phyloP scores from a whole-genome alignment of 2,888 invertebrate species.

The Dendrolimus pini region DNA sequence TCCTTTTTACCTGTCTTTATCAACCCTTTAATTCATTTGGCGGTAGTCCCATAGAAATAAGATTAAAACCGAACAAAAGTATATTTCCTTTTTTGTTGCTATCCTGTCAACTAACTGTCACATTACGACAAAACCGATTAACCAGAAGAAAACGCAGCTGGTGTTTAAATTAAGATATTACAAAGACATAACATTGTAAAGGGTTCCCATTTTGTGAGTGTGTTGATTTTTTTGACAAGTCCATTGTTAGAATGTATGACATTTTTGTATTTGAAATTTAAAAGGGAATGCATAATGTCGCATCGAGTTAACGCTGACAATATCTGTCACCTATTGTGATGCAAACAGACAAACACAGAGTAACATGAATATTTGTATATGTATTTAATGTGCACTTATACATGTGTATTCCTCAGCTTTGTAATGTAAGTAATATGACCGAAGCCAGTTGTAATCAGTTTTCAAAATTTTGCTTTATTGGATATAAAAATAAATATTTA shows the following conservation, averaged over 20 bases:
- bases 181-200: conserved; percentile 31
- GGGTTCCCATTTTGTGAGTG: conserved; percentile 37
- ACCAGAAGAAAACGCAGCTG: conserved; percentile 48
- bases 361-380: too few species aligned
- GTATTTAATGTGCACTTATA: too few species aligned
- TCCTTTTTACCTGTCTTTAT: conserved; percentile 43
- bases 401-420: too few species aligned
- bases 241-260: conserved; percentile 34
- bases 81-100: conserved; percentile 28
- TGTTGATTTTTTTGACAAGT: conserved; percentile 57
- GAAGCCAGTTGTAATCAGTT: too few species aligned
- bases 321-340: conserved; percentile 24
- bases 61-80: conserved; percentile 45
- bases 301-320: background rate
- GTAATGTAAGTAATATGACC: too few species aligned
- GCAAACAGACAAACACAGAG: background rate
- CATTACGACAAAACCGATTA: conserved; percentile 57
- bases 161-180: conserved; percentile 47
- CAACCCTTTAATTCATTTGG: conserved; percentile 50
- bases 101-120: conserved; percentile 60
- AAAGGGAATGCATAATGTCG: conserved; percentile 6
- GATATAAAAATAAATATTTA: too few species aligned
- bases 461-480: too few species aligned
- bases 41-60: conserved; percentile 24
- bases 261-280: conserved; percentile 37